Base-by-base conservation (phyloP, 23 tunicate genomes). In the Pegea sp. region DNA sequence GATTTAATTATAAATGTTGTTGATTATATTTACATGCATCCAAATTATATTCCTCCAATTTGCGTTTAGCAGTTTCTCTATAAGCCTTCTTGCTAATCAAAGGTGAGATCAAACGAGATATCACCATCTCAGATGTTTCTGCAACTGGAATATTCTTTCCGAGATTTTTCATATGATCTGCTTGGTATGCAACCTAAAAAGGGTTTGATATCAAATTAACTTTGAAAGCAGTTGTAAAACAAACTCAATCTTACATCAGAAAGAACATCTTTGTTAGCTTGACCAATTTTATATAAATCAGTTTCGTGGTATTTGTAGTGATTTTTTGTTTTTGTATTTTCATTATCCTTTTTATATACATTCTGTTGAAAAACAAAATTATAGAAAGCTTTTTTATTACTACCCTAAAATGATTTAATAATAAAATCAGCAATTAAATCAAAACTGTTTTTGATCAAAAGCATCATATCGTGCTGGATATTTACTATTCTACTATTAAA, bases 51-150 rank as follows among this genome's bases (percentile, higher is more conserved):
- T 91, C 65, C 64, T 72, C 56, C 99, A 91, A 78, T 16, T 54
- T 65, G 18, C 60, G 28, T 49, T 54, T 68, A 7, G 99, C 86
- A n/a, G 59, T 81, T 22, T 68, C 65, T 22, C 59, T 42, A 59
- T 91, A 91, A 33, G 49, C 30, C 59, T 84, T 84, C 54, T 73
- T 34, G 31, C 76, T 78, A 16, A 81, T 69, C 28, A 91, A 42
- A 2, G 99, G 99, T 26, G 67, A 67, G 25, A 91, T 29, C 1
- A 87, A 64, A 33, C 63, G 72, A 0, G 99, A 91, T 13, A 91
- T 68, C 3, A 38, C 44, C 99, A 91, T 91, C 69, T 91, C 99
- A 30, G 99, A 87, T 24, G 99, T 91, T 53, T 78, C 86, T 42
- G 60, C 38, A 23, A 91, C 66, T 46, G 68, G 81, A 44, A n/a